Conservation (phyloP, 2,888 invertebrate species). For the Pheosia gnoma region DNA sequence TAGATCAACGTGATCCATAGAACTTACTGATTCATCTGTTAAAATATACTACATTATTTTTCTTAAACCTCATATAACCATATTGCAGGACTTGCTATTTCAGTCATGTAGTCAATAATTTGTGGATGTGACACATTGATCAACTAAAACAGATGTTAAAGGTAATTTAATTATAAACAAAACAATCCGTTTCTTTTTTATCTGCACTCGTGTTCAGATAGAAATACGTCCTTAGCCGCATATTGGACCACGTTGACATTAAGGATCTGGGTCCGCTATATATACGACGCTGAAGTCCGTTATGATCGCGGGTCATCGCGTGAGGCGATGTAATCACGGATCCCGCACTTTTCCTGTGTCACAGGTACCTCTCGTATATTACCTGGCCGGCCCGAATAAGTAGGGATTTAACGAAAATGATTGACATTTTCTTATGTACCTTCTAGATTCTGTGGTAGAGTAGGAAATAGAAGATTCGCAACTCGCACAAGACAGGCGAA, state of each 20-base stretch:
- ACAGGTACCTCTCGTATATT: conserved; percentile 13
- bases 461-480: no score
- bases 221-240: neutral
- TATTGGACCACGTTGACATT: conserved; percentile 11
- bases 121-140: no score
- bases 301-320: conserved; percentile 21
- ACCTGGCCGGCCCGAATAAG: neutral
- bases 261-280: conserved; percentile 17
- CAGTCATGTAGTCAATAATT: no score
- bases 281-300: conserved; percentile 20
- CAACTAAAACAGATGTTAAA: no score
- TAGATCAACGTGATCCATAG: no score
- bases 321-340: conserved; percentile 28
- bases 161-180: neutral
- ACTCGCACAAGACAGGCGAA: no score
- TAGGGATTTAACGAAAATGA: neutral
- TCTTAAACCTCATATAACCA: no score
- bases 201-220: neutral
- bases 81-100: no score
- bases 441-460: neutral
- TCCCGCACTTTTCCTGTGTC: conserved; percentile 14
- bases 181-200: neutral
- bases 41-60: no score
- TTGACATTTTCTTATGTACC: neutral
- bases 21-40: no score